Conservation (phyloP, 2,113 vertebrate genomes). For the Carlito syrichta region DNA sequence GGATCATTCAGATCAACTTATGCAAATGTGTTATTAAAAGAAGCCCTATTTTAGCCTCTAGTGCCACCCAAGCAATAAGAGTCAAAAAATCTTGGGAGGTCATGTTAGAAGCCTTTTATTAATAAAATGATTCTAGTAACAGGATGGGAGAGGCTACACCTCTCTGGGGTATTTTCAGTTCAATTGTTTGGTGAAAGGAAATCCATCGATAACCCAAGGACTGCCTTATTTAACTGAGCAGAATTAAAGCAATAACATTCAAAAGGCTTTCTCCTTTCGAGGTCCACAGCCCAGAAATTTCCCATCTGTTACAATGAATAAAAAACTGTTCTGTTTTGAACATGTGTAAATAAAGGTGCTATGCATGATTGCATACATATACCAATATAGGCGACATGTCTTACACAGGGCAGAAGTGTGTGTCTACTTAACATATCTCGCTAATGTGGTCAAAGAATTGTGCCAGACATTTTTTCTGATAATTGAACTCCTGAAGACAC, state of each 20-base stretch:
- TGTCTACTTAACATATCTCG: background rate
- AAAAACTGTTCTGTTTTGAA: background rate
- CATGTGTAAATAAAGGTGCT: background rate
- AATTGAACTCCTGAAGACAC: background rate
- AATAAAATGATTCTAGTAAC: conserved; percentile 78
- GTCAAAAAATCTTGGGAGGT: conserved; percentile 81
- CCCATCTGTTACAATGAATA: conserved; percentile 28
- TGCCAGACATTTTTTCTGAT: background rate
- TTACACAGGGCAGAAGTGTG: background rate
- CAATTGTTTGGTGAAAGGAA: conserved; percentile 61
- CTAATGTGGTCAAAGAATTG: background rate
- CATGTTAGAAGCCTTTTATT: conserved; percentile 77
- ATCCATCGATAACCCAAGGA: conserved; percentile 36
- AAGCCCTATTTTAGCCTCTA: conserved; percentile 81
- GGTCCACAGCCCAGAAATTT: background rate
- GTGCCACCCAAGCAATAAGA: conserved; percentile 85
- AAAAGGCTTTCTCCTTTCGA: conserved; percentile 34
- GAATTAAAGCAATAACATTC: conserved; percentile 18
- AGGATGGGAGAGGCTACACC: background rate
- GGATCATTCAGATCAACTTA: conserved; percentile 86
- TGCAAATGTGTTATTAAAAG: conserved; percentile 88
- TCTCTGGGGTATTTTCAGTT: conserved; percentile 64
- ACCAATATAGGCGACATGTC: rapidly evolving
- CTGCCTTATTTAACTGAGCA: conserved; percentile 63
- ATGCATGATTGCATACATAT: background rate